A percentile compares a stretch with the other conserved stretches of the same genome.
Evolutionary conservation across 2,797 vertebrate species (phyloP).

Genomic region (Pelodytes ibericus): DNA sequence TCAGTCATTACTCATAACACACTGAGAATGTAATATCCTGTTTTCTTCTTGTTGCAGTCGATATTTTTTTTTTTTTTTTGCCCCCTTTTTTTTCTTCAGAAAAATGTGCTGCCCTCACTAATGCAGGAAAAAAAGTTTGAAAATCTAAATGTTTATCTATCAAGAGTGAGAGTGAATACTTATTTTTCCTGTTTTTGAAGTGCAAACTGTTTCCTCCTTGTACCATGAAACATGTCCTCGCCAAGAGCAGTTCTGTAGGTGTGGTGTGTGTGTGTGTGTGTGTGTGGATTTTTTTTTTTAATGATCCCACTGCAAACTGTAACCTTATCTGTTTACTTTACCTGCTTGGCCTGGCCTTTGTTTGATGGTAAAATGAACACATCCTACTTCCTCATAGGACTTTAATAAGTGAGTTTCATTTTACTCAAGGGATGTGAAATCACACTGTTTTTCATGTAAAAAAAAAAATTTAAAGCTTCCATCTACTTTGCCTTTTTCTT

Average conservation of each 20-base stretch:
- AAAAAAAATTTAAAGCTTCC: too few species aligned
- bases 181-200: background rate
- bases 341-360: slow-evolving; percentile 21
- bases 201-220: slow-evolving; percentile 8
- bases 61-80: too few species aligned
- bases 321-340: slow-evolving; percentile 42
- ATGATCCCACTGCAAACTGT: slow-evolving; percentile 9
- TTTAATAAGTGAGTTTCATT: background rate
- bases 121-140: background rate
- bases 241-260: slow-evolving; percentile 6
- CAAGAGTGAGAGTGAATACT: background rate
- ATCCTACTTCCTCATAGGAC: slow-evolving; percentile 10
- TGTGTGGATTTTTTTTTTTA: background rate
- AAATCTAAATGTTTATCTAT: background rate
- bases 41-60: background rate
- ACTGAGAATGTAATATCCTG: background rate
- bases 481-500: too few species aligned
- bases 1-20: background rate
- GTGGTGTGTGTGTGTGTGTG: slow-evolving; percentile 33
- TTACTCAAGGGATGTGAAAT: background rate
- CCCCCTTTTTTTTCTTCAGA: background rate
- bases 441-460: background rate
- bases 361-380: slow-evolving; percentile 17
- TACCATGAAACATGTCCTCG: slow-evolving; percentile 22
- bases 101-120: background rate